Evolutionary conservation across 2,888 invertebrate species (phyloP), one percentile per base, ranked within the genome.

Genomic region (Rhagonycha fulva): DNA sequence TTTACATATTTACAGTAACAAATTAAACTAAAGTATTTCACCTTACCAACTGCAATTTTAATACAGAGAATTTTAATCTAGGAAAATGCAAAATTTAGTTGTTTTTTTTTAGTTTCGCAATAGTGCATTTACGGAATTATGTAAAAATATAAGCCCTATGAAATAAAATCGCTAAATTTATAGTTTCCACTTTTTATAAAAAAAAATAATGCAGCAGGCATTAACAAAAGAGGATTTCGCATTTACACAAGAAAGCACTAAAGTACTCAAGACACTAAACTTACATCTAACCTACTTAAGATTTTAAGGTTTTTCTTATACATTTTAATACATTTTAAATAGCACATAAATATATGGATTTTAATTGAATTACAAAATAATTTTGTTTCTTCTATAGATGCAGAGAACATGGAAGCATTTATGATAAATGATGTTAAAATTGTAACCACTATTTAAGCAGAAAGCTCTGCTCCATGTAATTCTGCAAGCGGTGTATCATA

Each of bases 241-340:
- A 14, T 77, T 74, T 74, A 77, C 76, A 77, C 74, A 77, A 61
- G 74, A 77, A 77, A 77, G 76, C 76, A 77, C 76, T 76, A 76
- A 68, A 67, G 72, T 73, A 62, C 62, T 61, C 60, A 23, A 73
- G 73, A 62, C 14, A 24, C 14, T 26, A 68, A 47, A 67, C 68
- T 60, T 10, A 32, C 61, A 28, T 61, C 67, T 72, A 72, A 72
- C 72, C 72, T 72, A 72, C 26, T 72, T 72, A 67, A 67, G 28
- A 63, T 62, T 63, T 71, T 71, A 71, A 14, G 12, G 66, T 28
- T 66, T 30, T 62, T 47, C 47, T 66, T 26, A 24, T 66, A 66
- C 63, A 66, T 66, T 47, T n/a, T 47, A n/a, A 47, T 47, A 47
- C n/a, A 47, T 47, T 47, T 47, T 47, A 47, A 28, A 47, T 47